Evolutionary conservation across 1,140 invertebrate species (phyloP).

Genomic region (Heliconius congener): DNA sequence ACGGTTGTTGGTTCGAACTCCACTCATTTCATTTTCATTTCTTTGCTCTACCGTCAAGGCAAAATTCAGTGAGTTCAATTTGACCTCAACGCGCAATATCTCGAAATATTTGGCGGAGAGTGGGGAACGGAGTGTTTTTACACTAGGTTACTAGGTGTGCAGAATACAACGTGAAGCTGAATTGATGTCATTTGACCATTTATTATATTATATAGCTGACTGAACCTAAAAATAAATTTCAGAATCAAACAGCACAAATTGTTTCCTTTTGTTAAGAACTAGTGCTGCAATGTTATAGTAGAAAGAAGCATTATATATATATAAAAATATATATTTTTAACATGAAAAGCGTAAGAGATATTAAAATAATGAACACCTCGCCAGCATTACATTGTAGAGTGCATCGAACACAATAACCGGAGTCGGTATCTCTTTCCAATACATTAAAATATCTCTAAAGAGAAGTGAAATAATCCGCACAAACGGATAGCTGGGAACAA

Average conservation of each 20-base stretch:
- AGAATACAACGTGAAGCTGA: too few species aligned
- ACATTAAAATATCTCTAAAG: constrained; percentile 33
- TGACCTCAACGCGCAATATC: too few species aligned
- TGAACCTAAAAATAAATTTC: not conserved
- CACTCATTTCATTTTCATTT: too few species aligned
- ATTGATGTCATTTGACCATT: too few species aligned
- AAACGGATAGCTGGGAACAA: constrained; percentile 49
- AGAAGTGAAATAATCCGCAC: constrained; percentile 37
- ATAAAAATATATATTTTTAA: not conserved
- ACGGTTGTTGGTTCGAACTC: too few species aligned
- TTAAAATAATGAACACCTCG: constrained; percentile 13
- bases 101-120: too few species aligned
- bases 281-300: not conserved
- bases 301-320: not conserved
- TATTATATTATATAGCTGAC: too few species aligned
- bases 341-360: not conserved
- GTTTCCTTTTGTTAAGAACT: not conserved
- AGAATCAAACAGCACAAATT: not conserved
- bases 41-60: too few species aligned
- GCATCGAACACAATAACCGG: constrained; percentile 27
- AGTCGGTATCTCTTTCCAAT: constrained; percentile 28
- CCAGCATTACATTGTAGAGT: constrained; percentile 5
- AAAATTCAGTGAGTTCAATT: too few species aligned
- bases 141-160: too few species aligned
- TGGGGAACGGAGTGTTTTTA: too few species aligned